Base-by-base conservation (phyloP, 2,888 invertebrate species). In the Allacma fusca region DNA sequence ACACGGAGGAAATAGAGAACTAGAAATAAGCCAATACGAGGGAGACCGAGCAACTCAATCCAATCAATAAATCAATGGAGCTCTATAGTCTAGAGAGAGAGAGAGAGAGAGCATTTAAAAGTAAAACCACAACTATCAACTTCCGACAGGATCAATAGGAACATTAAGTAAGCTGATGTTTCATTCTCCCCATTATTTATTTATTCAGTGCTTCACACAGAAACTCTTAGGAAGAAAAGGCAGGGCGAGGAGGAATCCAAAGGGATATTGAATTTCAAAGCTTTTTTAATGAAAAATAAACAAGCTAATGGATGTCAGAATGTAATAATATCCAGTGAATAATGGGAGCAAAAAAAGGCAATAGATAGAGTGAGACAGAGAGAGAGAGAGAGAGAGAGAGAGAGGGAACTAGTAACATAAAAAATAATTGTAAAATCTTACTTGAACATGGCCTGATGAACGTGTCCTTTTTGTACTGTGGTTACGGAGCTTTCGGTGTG, bases 261-360 rank as follows among this genome's bases (percentile, higher is more conserved):
- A 70, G 26, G 70, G 59, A 72, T 50, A 72, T 72, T 23, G 59
- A 59, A 59, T 72, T 72, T 72, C 72, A 72, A 72, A 50, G 50
- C 50, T 50, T 50, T 50, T 50, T 50, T 50, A 13, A 50, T 50
- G n/a, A 50, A 50, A 50, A 50, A 50, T 50, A 50, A 19, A 50
- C 50, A 50, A 50, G 19, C 50, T n/a, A 50, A 50, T 50, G 2
- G 4, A 50, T 16, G 50, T 50, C n/a, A n/a, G n/a, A n/a, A n/a
- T 19, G 50, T n/a, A 50, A 50, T 50, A 50, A 50, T 50, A 50
- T 16, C 4, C 1, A 2, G 7, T 13, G 50, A 50, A 50, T 50
- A 50, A 50, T 50, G 50, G 50, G 50, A 50, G n/a, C 50, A 50
- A 50, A 50, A 50, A 50, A 50, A 40, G 40, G 40, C 7, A 40